Base-by-base conservation (phyloP, 2,113 vertebrate species). In the Gadus chalcogrammus region DNA sequence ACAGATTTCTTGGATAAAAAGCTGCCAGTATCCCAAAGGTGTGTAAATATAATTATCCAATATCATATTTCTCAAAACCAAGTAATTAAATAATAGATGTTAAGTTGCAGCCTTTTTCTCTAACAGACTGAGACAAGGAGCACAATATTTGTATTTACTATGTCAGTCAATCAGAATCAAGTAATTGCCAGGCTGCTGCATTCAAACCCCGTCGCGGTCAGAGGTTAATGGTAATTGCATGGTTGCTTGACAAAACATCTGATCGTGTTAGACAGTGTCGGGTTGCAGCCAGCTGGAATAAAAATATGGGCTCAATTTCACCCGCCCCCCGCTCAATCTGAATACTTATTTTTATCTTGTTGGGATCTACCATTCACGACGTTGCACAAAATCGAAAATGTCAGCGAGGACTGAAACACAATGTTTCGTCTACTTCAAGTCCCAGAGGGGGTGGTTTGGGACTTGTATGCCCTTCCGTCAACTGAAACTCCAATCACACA, bases 211-310 rank as follows among this genome's bases (percentile, higher is more conserved):
- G 27, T 79, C 88, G n/a, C 83, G 17, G 68, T 83, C 79, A 79
- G 88, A 85, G 84, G 89, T 84, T 88, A 92, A 92, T 91, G 88
- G 88, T 91, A 91, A 91, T 88, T 87, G 81, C 80, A 88, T 82
- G 79, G 87, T 87, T 80, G 79, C 78, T 78, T 88, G 87, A 89
- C 87, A 85, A 82, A 84, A 87, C 88, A 91, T 85, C 85, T 78
- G 69, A 90, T 86, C 83, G 74, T 65, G 79, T 88, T 87, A 80
- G 80, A 77, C 65, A 24, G 80, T 61, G 67, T 62, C 4, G 81
- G 85, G 68, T 72, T 62, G 71, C 72, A 71, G 78, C 61, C 60
- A 71, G 69, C 20, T 71, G 72, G 17, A 62, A 65, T 64, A 18
- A 65, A 55, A 74, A 78, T 67, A 69, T 76, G 67, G 24, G 22